Evolutionary conservation across 2,797 vertebrate genomes (phyloP), one percentile per base, ranked within the genome.

Genomic region (Anguilla pacifica): DNA sequence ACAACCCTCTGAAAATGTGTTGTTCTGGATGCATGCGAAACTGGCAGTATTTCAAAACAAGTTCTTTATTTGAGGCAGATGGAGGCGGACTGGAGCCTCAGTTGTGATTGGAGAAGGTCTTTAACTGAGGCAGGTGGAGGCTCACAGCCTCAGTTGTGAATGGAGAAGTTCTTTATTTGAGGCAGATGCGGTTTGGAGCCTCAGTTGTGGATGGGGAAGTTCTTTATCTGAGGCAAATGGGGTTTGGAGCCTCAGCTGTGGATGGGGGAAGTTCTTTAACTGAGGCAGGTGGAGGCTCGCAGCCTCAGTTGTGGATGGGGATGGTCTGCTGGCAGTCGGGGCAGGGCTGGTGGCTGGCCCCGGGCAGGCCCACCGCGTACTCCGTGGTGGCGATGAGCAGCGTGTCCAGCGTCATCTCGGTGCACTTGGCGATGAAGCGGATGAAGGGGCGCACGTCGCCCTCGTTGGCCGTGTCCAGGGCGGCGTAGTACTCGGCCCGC

Each of bases 401-500:
- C 0, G 98, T 98, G 95, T 99, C 99, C 90, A 99, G 93, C 0
- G 98, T 99, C 13, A 97, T 98, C 94, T 99, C 99, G 0, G 99
- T 96, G 57, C 98, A 99, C 93, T 98, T 97, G 77, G 98, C 98
- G 0, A 99, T 98, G 77, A 99, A 99, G 82, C 99, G 97, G 86
- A 99, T 99, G 93, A 99, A 99, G 0, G 99, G 99, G 61, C 98
- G 93, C 5, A 99, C 97, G 0, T 99, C 99, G 0, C 98, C 98
- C 92, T 99, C 98, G 0, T 99, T 99, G 93, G 98, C 98, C 0
- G 95, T 97, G 91, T 99, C 98, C 46, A 99, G 88, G 11, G 95
- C 96, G 0, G 96, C 88, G 19, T 99, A 99, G 74, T 99, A 99
- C 92, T 99, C 98, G 0, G 97, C 95, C 0, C 98, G 91, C 89